Conservation (phyloP, 2,888 invertebrate species). For the Sesia bembeciformis region DNA sequence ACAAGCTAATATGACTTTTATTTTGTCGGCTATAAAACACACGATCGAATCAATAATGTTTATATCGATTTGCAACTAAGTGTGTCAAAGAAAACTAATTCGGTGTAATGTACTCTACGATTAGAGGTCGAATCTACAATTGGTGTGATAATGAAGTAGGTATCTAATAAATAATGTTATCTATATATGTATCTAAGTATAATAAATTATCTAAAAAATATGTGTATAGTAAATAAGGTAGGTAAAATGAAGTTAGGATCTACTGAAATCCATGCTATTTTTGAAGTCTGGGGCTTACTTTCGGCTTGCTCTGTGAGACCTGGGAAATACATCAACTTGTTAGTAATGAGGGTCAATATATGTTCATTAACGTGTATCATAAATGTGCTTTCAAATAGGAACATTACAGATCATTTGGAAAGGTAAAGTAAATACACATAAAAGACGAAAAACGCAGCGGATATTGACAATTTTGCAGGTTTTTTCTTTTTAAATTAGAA, state of each 20-base stretch:
- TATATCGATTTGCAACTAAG: constrained; percentile 39
- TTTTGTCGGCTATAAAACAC: too few species aligned
- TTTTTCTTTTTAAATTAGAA: too few species aligned
- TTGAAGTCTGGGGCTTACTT: constrained; percentile 53
- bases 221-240: background rate
- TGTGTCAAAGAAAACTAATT: constrained; percentile 22
- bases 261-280: constrained; percentile 48
- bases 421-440: too few species aligned
- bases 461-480: too few species aligned
- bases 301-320: constrained; percentile 70
- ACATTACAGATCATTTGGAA: too few species aligned
- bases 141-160: constrained; percentile 16
- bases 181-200: background rate
- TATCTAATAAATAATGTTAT: background rate
- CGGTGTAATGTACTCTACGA: background rate
- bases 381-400: too few species aligned
- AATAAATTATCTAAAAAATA: too few species aligned
- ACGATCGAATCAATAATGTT: background rate
- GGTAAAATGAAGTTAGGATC: constrained; percentile 4
- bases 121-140: background rate
- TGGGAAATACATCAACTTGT: constrained; percentile 62
- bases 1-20: too few species aligned
- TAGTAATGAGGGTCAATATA: constrained; percentile 26
- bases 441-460: too few species aligned
- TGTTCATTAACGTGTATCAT: too few species aligned